A percentile compares a stretch with the other conserved stretches of the same genome.
Conservation (phyloP, 1,140 invertebrate genomes). For the Ptiloglossa arizonensis region DNA sequence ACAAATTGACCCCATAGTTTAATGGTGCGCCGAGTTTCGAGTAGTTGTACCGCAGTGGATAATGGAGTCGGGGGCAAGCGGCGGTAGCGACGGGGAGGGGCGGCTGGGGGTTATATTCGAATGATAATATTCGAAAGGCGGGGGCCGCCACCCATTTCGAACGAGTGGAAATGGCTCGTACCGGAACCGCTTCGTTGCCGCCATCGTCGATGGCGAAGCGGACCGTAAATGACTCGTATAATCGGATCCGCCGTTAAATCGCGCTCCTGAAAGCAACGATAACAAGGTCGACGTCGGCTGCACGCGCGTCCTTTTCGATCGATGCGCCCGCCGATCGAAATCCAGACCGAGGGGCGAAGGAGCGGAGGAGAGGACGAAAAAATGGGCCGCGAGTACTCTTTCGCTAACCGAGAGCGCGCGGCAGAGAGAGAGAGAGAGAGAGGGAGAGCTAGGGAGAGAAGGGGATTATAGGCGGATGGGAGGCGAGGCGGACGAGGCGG, state of each 20-base stretch:
- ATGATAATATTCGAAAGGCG: constrained; percentile 64
- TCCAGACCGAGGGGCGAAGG: background rate
- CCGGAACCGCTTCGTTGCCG: constrained; percentile 40
- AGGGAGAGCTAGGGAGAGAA: too few species aligned
- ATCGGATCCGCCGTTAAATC: constrained; percentile 63
- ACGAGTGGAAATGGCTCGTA: constrained; percentile 54
- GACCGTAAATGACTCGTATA: constrained; percentile 63
- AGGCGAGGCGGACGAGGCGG: too few species aligned
- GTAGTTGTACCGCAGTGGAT: constrained; percentile 54
- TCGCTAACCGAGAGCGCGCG: too few species aligned
- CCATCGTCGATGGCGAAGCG: constrained; percentile 38
- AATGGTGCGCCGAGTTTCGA: constrained; percentile 62
- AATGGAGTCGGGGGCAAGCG: constrained; percentile 56
- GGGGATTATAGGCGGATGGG: too few species aligned
- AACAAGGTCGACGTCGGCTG: constrained; percentile 16
- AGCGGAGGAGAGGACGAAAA: background rate
- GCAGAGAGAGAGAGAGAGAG: too few species aligned
- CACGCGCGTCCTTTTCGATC: background rate
- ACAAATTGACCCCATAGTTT: constrained; percentile 68
- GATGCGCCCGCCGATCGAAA: background rate
- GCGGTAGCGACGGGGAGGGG: too few species aligned
- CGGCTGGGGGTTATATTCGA: constrained; percentile 47
- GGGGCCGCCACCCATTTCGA: constrained; percentile 38
- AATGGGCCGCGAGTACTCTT: constrained; percentile 4
- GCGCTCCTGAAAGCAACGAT: constrained; percentile 46